phyloP scores from a whole-genome alignment of 2,888 invertebrate species.

The Brenthis hecate region DNA sequence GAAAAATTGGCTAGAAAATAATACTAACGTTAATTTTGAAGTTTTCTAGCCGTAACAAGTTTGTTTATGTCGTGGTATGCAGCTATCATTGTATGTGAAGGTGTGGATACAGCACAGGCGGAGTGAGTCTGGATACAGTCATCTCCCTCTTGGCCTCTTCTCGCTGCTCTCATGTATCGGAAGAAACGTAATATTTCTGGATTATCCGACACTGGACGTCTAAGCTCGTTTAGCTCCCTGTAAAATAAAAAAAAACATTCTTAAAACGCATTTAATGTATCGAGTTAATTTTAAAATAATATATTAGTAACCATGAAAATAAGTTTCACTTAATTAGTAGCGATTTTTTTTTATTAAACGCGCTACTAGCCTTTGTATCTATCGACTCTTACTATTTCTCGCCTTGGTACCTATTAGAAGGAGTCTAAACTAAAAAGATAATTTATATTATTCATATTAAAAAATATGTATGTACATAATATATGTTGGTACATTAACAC shows the following conservation, averaged over 20 bases:
- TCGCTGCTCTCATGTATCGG: constrained; percentile 94
- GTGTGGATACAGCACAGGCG: constrained; percentile 84
- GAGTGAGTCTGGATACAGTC: constrained; percentile 86
- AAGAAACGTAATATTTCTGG: constrained; percentile 94
- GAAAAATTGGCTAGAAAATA: neutral
- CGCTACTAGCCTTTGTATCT: no score
- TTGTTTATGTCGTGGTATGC: constrained; percentile 94
- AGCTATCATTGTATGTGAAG: constrained; percentile 91
- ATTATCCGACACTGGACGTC: constrained; percentile 92
- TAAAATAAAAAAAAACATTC: constrained; percentile 44
- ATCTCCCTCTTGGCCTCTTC: constrained; percentile 90
- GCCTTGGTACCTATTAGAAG: no score
- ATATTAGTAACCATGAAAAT: neutral
- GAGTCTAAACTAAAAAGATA: no score
- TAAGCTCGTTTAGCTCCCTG: constrained; percentile 92
- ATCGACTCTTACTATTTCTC: no score
- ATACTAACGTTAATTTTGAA: constrained; percentile 49
- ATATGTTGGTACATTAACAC: no score
- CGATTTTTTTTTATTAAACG: no score
- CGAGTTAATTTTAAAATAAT: neutral
- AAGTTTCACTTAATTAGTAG: no score
- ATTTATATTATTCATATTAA: no score
- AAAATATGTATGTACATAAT: no score
- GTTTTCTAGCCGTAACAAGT: constrained; percentile 90
- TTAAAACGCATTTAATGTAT: neutral